phyloP scores from a whole-genome alignment of 2,797 vertebrate species.

The Bradypus variegatus region DNA sequence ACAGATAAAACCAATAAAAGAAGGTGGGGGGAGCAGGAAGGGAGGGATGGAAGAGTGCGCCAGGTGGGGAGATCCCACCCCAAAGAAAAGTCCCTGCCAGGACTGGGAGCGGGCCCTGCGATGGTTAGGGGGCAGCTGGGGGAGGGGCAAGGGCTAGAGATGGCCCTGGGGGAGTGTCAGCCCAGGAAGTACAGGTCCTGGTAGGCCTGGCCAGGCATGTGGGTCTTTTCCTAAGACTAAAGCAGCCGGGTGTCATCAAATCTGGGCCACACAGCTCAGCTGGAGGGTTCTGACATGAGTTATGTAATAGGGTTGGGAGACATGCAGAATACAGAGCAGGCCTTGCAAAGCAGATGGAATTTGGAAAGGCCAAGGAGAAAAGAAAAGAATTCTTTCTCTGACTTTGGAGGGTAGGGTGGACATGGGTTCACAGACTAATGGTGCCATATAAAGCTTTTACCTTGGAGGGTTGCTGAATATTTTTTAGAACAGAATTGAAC shows the following conservation, averaged over 20 bases:
- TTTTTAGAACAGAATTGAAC: not conserved
- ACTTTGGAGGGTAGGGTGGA: not conserved
- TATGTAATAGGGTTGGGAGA: not conserved
- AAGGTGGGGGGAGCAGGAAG: not conserved
- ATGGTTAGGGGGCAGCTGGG: accelerated
- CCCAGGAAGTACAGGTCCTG: accelerated
- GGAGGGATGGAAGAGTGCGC: not conserved
- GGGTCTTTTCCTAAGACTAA: not conserved
- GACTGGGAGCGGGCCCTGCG: no score
- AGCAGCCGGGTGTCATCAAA: not conserved
- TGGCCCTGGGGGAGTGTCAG: not conserved
- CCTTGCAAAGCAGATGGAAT: not conserved
- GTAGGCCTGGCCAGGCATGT: not conserved
- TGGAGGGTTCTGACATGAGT: not conserved
- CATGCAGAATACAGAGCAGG: not conserved
- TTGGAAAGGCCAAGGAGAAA: not conserved
- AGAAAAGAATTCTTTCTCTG: not conserved
- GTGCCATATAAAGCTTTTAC: not conserved
- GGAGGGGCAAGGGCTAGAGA: no score
- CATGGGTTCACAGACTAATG: not conserved
- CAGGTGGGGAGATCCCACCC: not conserved
- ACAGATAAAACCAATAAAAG: not conserved
- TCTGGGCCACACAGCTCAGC: not conserved
- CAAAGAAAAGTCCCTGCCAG: not conserved
- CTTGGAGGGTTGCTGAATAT: not conserved